Evolutionary conservation across 2,113 vertebrate genomes (phyloP), one percentile per base, ranked within the genome.

Genomic region (Actinemys pallida): DNA sequence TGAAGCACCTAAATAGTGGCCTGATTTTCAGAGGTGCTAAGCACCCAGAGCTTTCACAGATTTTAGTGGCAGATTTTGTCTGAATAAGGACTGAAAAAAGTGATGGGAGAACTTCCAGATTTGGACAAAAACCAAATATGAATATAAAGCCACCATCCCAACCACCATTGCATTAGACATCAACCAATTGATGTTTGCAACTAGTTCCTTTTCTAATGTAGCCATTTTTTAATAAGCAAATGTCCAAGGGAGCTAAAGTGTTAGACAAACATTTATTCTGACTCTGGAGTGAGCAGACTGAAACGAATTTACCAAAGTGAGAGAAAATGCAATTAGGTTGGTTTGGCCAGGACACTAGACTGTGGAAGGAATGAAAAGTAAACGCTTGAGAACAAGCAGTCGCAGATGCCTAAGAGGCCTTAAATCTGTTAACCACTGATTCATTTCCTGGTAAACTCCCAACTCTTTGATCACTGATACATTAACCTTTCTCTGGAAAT

Each of bases 341-440:
- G 69, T 35, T 95, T 95, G 94, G 81, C 69, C 86, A 62, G n/a
- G 75, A 86, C 84, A 78, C 13, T 9, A 84, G 86, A 75, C 8
- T 31, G 25, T 80, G 80, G 25, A 84, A 94, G 35, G 85, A 69
- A 88, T 95, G 82, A 72, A 62, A 95, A 96, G 35, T 86, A 89
- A 93, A 85, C 54, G 85, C 84, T 72, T 47, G 62, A 93, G 83
- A 96, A 95, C 39, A 92, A 89, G 83, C 31, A 93, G 90, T 47
- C 56, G 12, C 53, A 95, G 93, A 93, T 79, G 78, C 53, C 65
- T 86, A 91, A 90, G 76, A 94, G 72, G 27, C 29, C 39, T 96
- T 96, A 95, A 93, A 95, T 75, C 87, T 94, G 85, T 89, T 92
- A 95, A 75, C 35, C 22, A 75, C 39, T 87, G 92, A 95, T 94